Base-by-base conservation (phyloP, 2,113 vertebrate species). In the Rhineura floridana region DNA sequence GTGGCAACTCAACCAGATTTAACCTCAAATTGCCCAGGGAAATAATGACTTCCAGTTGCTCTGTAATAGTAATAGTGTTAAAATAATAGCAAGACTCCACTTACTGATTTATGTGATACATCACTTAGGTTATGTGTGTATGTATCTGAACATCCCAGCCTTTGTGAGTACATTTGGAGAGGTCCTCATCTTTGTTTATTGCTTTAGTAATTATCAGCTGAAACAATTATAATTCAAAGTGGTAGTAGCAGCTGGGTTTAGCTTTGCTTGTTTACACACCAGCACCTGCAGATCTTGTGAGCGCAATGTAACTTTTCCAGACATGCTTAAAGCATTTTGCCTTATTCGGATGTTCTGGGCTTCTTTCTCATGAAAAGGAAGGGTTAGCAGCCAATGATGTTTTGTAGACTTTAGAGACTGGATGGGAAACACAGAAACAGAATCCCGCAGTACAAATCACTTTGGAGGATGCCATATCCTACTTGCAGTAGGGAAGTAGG, bases 181-280 rank as follows among this genome's bases (percentile, higher is more conserved):
- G 82, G 52, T 81, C n/a, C 46, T 70, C 86, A 12, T 63, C 90
- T 93, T 90, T 81, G 83, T 17, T 82, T 88, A 70, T 84, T 92
- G 90, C 78, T 63, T 83, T 87, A 88, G 93, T 69, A 44, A 17
- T 88, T 93, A 89, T 84, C 23, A 89, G 4, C 33, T 81, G 87
- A 79, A 84, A 76, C 17, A 89, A 89, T 69, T 67, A 15, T 72
- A 81, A 39, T 83, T 17, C 63, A 79, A 19, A 81, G 36, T 81
- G 17, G 1, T n/a, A 7, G 2, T 0, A 25, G 42, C 89, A 92
- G 80, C 72, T 52, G 81, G 42, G 44, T 15, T 70, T 50, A 70
- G 48, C 62, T 85, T 73, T 81, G 55, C 48, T 7, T 67, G 55
- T 84, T 79, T 84, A 79, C 33, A 72, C 59, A 70, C 52, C 36